These are phyloP conservation scores for Aythya baeri DNA, from an alignment of 2,113 vertebrate species.

Conservation along the genomic window DNA sequence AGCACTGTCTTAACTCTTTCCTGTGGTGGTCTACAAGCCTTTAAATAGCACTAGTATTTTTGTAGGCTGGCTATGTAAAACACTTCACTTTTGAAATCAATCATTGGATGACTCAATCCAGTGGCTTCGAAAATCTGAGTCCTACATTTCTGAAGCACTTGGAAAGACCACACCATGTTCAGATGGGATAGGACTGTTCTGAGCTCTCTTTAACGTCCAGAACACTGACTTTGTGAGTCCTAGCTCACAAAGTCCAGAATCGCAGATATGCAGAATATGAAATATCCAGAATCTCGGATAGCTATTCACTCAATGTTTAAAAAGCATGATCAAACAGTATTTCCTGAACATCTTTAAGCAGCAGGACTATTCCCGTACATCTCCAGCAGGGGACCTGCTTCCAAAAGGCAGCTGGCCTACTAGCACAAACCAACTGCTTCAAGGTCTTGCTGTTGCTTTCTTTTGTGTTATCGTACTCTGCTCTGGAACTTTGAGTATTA, in stretches of 20 bases:
- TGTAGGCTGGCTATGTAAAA: not conserved
- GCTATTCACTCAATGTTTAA: accelerated
- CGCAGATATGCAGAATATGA: no score
- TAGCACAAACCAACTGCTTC: accelerated
- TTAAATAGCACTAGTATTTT: not conserved
- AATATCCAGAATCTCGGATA: not conserved
- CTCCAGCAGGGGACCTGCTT: not conserved
- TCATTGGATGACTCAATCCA: not conserved
- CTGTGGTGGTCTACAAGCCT: not conserved
- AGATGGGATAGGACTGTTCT: not conserved
- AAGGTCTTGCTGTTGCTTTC: not conserved
- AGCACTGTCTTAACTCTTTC: not conserved
- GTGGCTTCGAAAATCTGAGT: not conserved
- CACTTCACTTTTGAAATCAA: not conserved
- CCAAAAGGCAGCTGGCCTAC: not conserved
- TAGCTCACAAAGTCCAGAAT: not conserved
- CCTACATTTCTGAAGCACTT: not conserved
- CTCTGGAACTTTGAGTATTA: not conserved
- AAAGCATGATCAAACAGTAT: not conserved
- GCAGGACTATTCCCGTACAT: not conserved
- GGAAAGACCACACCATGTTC: not conserved
- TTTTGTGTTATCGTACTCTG: not conserved
- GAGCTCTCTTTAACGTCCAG: accelerated
- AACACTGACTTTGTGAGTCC: not conserved
- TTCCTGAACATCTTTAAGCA: not conserved